Evolutionary conservation across 2,888 invertebrate genomes (phyloP).

Genomic region (Lithosia quadra): DNA sequence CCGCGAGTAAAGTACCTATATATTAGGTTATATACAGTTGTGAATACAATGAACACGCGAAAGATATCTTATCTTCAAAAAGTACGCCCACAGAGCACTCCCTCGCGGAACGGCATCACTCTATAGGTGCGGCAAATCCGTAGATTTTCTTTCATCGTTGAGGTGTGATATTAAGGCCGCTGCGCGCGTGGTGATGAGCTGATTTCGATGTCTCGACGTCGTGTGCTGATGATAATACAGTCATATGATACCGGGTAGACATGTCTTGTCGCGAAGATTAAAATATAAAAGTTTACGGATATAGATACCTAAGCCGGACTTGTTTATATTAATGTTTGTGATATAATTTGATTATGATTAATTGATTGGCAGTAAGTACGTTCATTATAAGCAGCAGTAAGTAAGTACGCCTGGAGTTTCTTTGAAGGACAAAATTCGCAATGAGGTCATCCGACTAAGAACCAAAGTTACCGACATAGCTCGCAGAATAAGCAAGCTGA

Average conservation of each 20-base stretch:
- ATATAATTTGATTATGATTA: background rate
- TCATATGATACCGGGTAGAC: background rate
- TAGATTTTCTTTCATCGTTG: background rate
- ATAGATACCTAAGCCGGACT: background rate
- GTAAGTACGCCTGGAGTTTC: too few species aligned
- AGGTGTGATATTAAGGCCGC: background rate
- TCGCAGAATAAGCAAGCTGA: too few species aligned
- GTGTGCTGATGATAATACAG: background rate
- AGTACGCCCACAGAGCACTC: conserved; percentile 4
- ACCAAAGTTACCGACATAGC: too few species aligned
- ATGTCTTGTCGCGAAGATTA: background rate
- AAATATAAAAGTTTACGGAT: background rate
- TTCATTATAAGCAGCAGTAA: too few species aligned
- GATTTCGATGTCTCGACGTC: background rate
- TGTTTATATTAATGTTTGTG: background rate
- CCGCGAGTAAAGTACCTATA: too few species aligned
- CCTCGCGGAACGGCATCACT: background rate
- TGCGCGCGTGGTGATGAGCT: background rate
- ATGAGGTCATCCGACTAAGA: too few species aligned
- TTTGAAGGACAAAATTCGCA: too few species aligned
- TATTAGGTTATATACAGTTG: background rate
- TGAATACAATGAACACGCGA: background rate
- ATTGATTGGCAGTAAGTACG: too few species aligned
- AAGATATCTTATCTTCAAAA: background rate
- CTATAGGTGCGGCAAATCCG: background rate